Conservation (phyloP, 2,797 vertebrate species). For the Rhinoraja longicauda region DNA sequence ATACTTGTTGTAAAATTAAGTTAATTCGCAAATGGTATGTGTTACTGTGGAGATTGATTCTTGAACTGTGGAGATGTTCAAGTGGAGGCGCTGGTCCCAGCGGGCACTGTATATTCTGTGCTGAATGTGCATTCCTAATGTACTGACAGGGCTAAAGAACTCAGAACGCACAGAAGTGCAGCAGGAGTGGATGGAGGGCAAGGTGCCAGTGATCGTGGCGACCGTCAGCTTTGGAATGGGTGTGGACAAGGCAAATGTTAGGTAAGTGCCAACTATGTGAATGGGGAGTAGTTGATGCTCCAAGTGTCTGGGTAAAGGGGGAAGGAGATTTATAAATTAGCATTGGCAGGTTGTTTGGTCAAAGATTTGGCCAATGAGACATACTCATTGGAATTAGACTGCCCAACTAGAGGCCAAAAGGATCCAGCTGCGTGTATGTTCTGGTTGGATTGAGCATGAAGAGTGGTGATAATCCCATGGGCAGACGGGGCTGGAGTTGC, state of each 20-base stretch:
- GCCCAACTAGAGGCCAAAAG: too few species aligned
- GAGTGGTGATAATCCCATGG: too few species aligned
- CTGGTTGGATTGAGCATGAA: too few species aligned
- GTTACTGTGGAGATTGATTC: neutral
- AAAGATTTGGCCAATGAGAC: neutral
- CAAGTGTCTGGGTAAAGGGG: neutral
- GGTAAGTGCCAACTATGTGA: constrained; percentile 55
- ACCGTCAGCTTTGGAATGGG: constrained; percentile 99
- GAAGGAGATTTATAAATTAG: neutral
- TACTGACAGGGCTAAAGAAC: constrained; percentile 71
- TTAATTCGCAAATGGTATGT: neutral
- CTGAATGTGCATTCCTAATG: neutral
- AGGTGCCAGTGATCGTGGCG: constrained; percentile 84
- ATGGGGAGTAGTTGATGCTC: neutral
- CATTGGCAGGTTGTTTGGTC: neutral
- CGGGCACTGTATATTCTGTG: too few species aligned
- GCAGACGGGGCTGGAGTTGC: too few species aligned
- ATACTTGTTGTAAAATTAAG: neutral
- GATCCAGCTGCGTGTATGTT: too few species aligned
- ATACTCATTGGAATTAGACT: too few species aligned
- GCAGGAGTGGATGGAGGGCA: constrained; percentile 90
- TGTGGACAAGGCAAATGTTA: constrained; percentile 91
- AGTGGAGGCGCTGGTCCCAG: neutral
- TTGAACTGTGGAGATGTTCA: neutral
- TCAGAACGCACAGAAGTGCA: constrained; percentile 74